Base-by-base conservation (phyloP, 1,140 invertebrate genomes). In the Asbolus verrucosus region DNA sequence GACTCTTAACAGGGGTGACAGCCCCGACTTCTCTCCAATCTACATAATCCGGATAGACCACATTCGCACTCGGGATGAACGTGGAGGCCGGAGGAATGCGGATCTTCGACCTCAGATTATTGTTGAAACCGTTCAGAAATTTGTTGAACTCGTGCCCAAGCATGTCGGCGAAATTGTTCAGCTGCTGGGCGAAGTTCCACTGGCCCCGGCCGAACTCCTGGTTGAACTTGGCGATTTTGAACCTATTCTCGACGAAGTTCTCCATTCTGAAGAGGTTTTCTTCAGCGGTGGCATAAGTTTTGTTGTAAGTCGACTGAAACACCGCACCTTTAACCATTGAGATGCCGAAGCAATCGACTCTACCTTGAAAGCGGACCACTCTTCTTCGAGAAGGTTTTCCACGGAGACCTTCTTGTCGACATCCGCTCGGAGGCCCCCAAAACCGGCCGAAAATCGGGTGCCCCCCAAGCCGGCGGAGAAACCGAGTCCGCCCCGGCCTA, bases 1-100 rank as follows among this genome's bases (percentile, higher is more conserved):
- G 95, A 85, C 97, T 90, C 83, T 97, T 97, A 18, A 98, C 86
- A 1, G 85, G 85, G 11, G 95, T 97, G 15, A 98, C 94, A 70
- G 91, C 92, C 27, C 94, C 94, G 69, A 91, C 83, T 41, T 85
- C 78, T 74, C 92, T 87, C 96, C 96, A 98, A 83, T 98, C 95
- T 60, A 96, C 61, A 9, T 65, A 46, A 30, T 65, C 62, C 4
- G 62, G 62, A 11, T 27, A 54, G 21, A 65, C 46, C 38, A 24
- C 36, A n/a, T 43, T 30, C 21, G 21, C 38, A 27, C 18, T 24
- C 1, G 62, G 62, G 24, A 46, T 16, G 41, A 27, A 39, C 24
- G 27, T 27, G 1, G 24, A n/a, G 14, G 38, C 11, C 2, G 13
- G 2, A 0, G 46, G 46, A 13, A 54, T 54, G 1, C n/a, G 14